These are phyloP conservation scores for Platynereis dumerilii DNA, from an alignment of 2,888 invertebrate genomes.

Conservation along the genomic window DNA sequence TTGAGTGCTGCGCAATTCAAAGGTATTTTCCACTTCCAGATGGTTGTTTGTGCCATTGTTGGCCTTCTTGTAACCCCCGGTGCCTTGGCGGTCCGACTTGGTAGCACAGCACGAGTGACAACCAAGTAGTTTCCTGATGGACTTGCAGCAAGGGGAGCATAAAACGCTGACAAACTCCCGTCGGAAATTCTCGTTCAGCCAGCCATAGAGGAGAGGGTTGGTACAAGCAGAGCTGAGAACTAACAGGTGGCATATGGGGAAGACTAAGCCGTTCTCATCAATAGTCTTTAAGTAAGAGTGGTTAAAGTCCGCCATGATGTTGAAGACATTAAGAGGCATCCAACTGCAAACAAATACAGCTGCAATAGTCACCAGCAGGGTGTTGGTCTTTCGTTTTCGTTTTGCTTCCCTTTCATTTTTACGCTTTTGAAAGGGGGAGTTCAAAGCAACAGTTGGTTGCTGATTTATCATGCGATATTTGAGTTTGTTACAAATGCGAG, in stretches of 20 bases:
- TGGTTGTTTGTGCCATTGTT: too few species aligned
- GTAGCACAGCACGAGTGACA: background rate
- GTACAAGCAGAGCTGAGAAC: slow-evolving; percentile 91
- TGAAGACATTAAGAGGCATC: slow-evolving; percentile 88
- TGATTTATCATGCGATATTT: slow-evolving; percentile 69
- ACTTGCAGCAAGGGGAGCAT: slow-evolving; percentile 31
- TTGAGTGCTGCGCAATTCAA: too few species aligned
- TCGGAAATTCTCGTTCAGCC: slow-evolving; percentile 91
- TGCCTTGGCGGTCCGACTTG: background rate
- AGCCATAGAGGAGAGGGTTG: slow-evolving; percentile 90
- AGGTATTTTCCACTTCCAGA: too few species aligned
- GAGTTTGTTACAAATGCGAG: slow-evolving; percentile 81
- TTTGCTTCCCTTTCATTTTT: slow-evolving; percentile 62
- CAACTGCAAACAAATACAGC: slow-evolving; percentile 83
- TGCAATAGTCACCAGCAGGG: slow-evolving; percentile 82
- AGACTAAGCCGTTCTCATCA: slow-evolving; percentile 41
- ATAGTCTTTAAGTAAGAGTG: slow-evolving; percentile 23
- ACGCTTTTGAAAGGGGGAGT: slow-evolving; percentile 43
- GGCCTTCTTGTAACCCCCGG: slow-evolving; percentile 21
- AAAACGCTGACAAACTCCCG: slow-evolving; percentile 74
- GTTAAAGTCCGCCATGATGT: slow-evolving; percentile 75
- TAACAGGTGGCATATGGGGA: slow-evolving; percentile 72
- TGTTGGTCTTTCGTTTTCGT: slow-evolving; percentile 83
- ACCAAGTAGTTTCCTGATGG: slow-evolving; percentile 13
- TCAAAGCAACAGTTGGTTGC: slow-evolving; percentile 39